Evolutionary conservation across 2,888 invertebrate genomes (phyloP).

Genomic region (Periphyllus acericola): DNA sequence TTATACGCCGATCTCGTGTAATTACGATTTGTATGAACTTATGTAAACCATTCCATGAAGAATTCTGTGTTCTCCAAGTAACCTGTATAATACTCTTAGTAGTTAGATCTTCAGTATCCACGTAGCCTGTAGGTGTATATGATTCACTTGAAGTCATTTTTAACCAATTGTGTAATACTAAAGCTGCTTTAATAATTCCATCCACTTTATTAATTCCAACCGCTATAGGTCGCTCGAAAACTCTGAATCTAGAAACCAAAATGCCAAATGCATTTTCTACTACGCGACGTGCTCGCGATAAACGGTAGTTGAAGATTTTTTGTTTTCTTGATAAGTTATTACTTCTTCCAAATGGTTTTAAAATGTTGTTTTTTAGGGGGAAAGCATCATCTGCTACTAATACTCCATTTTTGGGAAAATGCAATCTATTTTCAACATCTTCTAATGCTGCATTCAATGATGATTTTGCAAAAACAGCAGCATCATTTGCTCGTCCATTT

Average conservation of each 20-base stretch:
- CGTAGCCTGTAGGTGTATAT: slow-evolving; percentile 13
- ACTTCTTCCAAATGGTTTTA: slow-evolving; percentile 62
- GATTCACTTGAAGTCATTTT: slow-evolving; percentile 14
- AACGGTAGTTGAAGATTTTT: slow-evolving; percentile 63
- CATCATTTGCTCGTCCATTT: slow-evolving; percentile 29
- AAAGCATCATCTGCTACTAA: slow-evolving; percentile 65
- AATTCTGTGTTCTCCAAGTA: slow-evolving; percentile 37
- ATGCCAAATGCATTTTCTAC: slow-evolving; percentile 64
- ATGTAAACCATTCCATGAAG: slow-evolving; percentile 45
- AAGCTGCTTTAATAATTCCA: slow-evolving; percentile 31
- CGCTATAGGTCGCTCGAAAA: slow-evolving; percentile 53
- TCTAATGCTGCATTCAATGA: slow-evolving; percentile 21
- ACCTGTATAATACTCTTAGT: slow-evolving; percentile 34
- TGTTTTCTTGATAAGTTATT: slow-evolving; percentile 60
- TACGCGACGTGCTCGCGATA: slow-evolving; percentile 63
- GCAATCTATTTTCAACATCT: slow-evolving; percentile 27
- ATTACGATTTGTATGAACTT: slow-evolving; percentile 55
- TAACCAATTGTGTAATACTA: slow-evolving; percentile 43
- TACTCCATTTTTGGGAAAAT: slow-evolving; percentile 43
- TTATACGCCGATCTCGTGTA: slow-evolving; percentile 42
- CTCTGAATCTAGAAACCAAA: slow-evolving; percentile 62
- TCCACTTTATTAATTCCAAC: slow-evolving; percentile 27
- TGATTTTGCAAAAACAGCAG: slow-evolving; percentile 27
- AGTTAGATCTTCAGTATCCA: slow-evolving; percentile 33
- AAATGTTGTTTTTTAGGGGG: slow-evolving; percentile 63